Evolutionary conservation across 2,888 invertebrate genomes (phyloP).

Genomic region (Melolontha melolontha): DNA sequence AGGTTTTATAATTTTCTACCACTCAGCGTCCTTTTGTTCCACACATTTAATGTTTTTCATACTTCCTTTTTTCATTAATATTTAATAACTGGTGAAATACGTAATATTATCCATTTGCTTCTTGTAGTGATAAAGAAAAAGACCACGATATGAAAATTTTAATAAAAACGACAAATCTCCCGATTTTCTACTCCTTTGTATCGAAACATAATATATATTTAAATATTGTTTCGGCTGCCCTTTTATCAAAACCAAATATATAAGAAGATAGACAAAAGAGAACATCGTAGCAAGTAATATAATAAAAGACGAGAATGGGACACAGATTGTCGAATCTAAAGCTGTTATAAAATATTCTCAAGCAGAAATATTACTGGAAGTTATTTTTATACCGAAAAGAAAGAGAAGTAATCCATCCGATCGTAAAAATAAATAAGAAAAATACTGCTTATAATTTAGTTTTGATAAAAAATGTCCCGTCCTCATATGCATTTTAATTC

Average conservation of each 20-base stretch:
- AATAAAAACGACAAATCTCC: conserved; percentile 11
- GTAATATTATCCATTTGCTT: neutral
- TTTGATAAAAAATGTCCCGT: too few species aligned
- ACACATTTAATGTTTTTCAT: too few species aligned
- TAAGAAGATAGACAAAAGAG: conserved; percentile 8
- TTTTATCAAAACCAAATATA: neutral
- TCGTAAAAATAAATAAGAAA: too few species aligned
- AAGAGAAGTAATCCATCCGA: too few species aligned
- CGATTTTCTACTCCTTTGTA: neutral
- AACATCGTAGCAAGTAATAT: conserved; percentile 12
- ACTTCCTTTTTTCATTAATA: too few species aligned
- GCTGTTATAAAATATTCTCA: too few species aligned
- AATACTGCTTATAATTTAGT: too few species aligned
- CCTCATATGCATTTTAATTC: too few species aligned
- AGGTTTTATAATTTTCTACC: too few species aligned
- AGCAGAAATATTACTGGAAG: too few species aligned
- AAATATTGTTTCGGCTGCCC: conserved; percentile 14
- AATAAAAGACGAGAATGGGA: neutral
- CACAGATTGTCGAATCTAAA: neutral
- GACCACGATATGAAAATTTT: conserved; percentile 12
- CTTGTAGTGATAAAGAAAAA: neutral
- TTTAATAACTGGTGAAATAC: neutral
- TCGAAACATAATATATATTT: conserved; percentile 17
- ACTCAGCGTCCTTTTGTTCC: too few species aligned
- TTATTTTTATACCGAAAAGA: too few species aligned